phyloP scores from a whole-genome alignment of 2,113 vertebrate genomes.

The Carassius carassius region DNA sequence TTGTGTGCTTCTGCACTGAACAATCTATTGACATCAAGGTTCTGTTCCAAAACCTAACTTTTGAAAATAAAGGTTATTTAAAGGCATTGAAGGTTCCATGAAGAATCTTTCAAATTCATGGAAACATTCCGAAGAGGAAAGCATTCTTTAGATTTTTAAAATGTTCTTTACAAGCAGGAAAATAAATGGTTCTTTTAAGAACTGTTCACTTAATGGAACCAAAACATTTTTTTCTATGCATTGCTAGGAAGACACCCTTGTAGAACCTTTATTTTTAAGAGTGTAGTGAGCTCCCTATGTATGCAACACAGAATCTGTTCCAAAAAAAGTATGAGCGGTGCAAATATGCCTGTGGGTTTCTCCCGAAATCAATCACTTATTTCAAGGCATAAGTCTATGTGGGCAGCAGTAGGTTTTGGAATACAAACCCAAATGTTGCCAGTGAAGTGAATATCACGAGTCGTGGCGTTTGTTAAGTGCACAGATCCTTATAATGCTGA shows the following conservation, averaged over 20 bases:
- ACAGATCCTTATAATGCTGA: slow-evolving; percentile 53
- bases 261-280: neutral
- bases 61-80: neutral
- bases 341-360: neutral
- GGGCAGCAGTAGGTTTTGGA: neutral
- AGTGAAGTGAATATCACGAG: slow-evolving; percentile 13
- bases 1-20: neutral
- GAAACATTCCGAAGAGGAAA: neutral
- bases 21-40: neutral
- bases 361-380: neutral
- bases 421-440: slow-evolving; percentile 5
- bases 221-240: neutral
- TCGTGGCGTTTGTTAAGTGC: neutral
- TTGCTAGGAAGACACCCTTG: too few relatives aligned
- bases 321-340: neutral
- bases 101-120: neutral
- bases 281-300: neutral
- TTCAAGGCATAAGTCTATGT: neutral
- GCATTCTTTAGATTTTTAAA: neutral
- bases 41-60: slow-evolving; percentile 13
- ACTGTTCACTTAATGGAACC: neutral
- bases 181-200: neutral
- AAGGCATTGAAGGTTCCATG: neutral
- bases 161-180: too few relatives aligned
- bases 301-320: neutral